phyloP scores from a whole-genome alignment of 1,140 invertebrate species.

The Lucilia sericata region DNA sequence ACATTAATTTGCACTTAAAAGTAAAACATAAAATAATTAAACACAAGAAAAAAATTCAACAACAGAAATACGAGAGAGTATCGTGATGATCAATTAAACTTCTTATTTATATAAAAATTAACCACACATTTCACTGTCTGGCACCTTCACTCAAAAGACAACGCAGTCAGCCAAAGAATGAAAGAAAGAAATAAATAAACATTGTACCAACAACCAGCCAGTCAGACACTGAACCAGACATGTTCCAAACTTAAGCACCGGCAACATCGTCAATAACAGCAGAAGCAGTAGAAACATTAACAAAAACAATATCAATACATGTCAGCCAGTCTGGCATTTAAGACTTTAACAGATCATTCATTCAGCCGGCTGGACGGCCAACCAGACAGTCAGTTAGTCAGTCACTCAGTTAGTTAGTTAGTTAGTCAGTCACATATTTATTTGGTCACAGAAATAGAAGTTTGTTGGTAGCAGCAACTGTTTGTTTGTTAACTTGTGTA shows the following conservation, averaged over 20 bases:
- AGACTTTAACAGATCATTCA: neutral
- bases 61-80: too few species aligned
- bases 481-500: neutral
- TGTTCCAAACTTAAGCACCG: neutral
- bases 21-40: too few species aligned
- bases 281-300: neutral
- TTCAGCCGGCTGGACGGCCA: neutral
- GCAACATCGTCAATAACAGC: too few species aligned
- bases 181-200: too few species aligned
- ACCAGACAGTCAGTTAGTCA: neutral
- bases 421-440: neutral
- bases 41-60: too few species aligned
- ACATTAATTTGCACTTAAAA: too few species aligned
- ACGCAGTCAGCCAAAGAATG: neutral
- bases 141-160: neutral
- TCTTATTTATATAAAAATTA: neutral
- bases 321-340: neutral
- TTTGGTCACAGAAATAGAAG: too few species aligned
- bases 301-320: conserved; percentile 29
- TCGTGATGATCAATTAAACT: neutral
- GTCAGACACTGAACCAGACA: neutral
- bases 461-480: neutral
- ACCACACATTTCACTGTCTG: conserved; percentile 4
- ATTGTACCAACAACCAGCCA: neutral
- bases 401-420: neutral